Evolutionary conservation across 2,888 invertebrate species (phyloP), one percentile per base, ranked within the genome.

Genomic region (Spatulosminthurus flaviceps): DNA sequence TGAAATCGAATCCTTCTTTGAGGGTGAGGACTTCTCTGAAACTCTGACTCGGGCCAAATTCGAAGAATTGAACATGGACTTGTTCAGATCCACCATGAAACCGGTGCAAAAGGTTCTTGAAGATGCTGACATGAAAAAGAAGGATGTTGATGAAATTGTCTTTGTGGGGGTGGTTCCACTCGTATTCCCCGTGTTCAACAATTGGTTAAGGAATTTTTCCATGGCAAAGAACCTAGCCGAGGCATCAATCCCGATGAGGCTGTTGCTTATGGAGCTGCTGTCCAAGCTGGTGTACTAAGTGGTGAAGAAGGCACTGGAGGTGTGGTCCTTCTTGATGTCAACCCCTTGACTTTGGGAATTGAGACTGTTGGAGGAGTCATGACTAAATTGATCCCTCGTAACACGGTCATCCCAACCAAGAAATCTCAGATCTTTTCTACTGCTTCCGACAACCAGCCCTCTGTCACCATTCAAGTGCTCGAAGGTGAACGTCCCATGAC

Each of bases 401-500:
- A 99, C 91, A 98, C 98, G 29, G 97, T 98, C 83, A 98, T 99
- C 87, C 99, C 99, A 41, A 98, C 98, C 77, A 98, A 98, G 91
- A 98, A 99, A 88, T 96, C 96, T 0, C 98, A 99, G 89, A 97
- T 98, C 87, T 99, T 99, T 92, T 97, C 98, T 0, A 99, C 99
- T 0, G 98, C 98, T 78, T 95, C 97, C 34, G 99, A 99, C 88
- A 99, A 98, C 89, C 99, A 99, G 88, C 96, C 97, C 89, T 97
- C 97, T 2, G 98, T 99, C 76, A 98, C 98, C 84, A 99, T 99
- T 88, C 96, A 97, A 89, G 97, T 97, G 0, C 98, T 95, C 88
- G 98, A 99, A 89, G 98, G 99, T 86, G 99, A 99, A 89, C 93
- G 99, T 86, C 97, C 98, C 29, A 98, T 99, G 98, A 98, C 98